Base-by-base conservation (phyloP, 2,113 vertebrate species). In the Baryphthengus martii region DNA sequence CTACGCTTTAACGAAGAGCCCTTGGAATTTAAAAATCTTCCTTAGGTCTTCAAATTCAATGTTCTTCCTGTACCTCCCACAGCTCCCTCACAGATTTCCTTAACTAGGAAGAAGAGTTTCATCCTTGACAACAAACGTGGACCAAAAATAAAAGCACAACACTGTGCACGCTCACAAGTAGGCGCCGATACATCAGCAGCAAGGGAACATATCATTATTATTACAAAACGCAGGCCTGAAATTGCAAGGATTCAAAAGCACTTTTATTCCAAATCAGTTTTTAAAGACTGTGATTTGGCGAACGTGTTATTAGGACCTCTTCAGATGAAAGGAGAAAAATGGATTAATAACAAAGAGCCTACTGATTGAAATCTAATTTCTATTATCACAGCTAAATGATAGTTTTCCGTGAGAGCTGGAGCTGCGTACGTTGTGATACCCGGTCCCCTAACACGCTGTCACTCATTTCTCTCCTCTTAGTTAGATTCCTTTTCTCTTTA, bases 291-390 rank as follows among this genome's bases (percentile, higher is more conserved):
- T 95, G 78, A 76, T 89, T 96, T 97, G 56, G 37, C 66, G 90
- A 97, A 92, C 59, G 1, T 93, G 45, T 93, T 95, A 97, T 97
- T 97, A 97, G 76, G 85, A 68, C 49, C 42, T 97, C 77, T 96
- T 93, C 65, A 88, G 59, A 87, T 96, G 58, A 97, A 97, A 96
- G 59, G 47, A 81, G 66, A 95, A 94, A 96, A 97, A 88, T 92
- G 47, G 85, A 97, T 97, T 97, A 97, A 96, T 90, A 97, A 92
- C 73, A 92, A 95, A 95, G 63, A 90, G 13, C 56, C 79, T n/a
- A 92, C 90, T 96, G 95, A 98, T 95, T 97, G 94, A 97, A 97
- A 95, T 85, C 40, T 81, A 96, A 97, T 97, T 97, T 97, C 86
- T 96, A 84, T 97, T 96, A 95, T 96, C 84, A 82, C 50, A 95